A percentile compares a stretch with the other conserved stretches of the same genome.
phyloP scores from a whole-genome alignment of 2,113 vertebrate genomes.

The Hoplias malabaricus region DNA sequence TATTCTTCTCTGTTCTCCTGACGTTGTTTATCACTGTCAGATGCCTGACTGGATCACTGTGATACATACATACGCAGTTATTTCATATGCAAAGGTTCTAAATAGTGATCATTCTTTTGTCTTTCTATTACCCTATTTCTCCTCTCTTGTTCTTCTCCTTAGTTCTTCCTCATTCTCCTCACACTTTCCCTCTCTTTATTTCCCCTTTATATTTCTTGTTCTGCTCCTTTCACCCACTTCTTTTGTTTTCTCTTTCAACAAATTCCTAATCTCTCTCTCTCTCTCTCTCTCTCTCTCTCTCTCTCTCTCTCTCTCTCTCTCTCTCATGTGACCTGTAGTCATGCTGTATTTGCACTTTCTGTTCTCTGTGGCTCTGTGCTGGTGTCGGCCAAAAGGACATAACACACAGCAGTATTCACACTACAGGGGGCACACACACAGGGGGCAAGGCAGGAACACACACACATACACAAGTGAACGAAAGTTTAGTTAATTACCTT shows the following conservation, averaged over 20 bases:
- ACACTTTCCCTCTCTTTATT: not conserved
- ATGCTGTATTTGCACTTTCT: slow-evolving; percentile 17
- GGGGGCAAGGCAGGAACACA: not conserved
- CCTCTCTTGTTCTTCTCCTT: not conserved
- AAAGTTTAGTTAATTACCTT: too few species aligned
- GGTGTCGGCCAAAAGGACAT: not conserved
- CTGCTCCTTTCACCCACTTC: not conserved
- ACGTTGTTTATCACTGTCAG: not conserved
- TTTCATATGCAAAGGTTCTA: too few species aligned
- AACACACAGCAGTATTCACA: not conserved
- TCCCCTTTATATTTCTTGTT: not conserved
- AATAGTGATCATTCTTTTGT: too few species aligned
- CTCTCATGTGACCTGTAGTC: not conserved
- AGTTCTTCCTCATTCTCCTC: not conserved
- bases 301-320: not conserved
- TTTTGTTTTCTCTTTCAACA: slow-evolving; percentile 6
- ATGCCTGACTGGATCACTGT: not conserved
- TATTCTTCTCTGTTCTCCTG: not conserved
- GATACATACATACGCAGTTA: not conserved
- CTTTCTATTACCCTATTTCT: not conserved
- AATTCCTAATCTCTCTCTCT: not conserved
- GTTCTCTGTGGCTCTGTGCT: not conserved
- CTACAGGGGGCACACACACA: too few species aligned
- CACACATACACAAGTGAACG: not conserved
- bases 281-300: slow-evolving; percentile 22